These are phyloP conservation scores for Chauna torquata DNA, from an alignment of 2,113 vertebrate species.

Conservation along the genomic window DNA sequence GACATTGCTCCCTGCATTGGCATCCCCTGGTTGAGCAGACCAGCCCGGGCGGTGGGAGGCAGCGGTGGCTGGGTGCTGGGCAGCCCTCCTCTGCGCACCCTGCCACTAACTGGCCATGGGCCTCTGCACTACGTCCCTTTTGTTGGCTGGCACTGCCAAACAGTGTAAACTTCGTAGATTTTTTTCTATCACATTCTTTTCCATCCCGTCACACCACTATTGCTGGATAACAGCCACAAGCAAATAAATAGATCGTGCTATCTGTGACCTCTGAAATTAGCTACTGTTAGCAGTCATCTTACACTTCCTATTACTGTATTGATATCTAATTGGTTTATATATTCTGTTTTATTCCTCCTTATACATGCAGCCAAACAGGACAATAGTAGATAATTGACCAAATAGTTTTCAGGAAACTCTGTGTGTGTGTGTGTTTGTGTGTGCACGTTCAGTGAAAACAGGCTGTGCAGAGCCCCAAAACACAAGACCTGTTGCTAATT, in stretches of 20 bases:
- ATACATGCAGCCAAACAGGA: not conserved
- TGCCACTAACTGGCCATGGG: not conserved
- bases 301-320: not conserved
- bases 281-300: not conserved
- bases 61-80: not conserved
- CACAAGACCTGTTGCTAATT: not conserved
- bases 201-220: not conserved
- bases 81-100: not conserved
- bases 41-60: accelerated
- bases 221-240: not conserved
- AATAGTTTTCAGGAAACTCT: not conserved
- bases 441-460: not conserved
- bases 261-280: not conserved
- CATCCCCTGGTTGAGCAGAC: not conserved
- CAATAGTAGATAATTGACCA: not conserved
- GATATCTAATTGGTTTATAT: not conserved
- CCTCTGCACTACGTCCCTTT: not conserved
- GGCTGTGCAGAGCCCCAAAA: not conserved
- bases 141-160: accelerated
- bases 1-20: not conserved
- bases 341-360: not conserved
- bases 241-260: not conserved
- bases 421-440: too few relatives aligned
- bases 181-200: not conserved
- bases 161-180: not conserved